These are phyloP conservation scores for Ceraclea dissimilis DNA, from an alignment of 2,888 invertebrate species.

Conservation along the genomic window DNA sequence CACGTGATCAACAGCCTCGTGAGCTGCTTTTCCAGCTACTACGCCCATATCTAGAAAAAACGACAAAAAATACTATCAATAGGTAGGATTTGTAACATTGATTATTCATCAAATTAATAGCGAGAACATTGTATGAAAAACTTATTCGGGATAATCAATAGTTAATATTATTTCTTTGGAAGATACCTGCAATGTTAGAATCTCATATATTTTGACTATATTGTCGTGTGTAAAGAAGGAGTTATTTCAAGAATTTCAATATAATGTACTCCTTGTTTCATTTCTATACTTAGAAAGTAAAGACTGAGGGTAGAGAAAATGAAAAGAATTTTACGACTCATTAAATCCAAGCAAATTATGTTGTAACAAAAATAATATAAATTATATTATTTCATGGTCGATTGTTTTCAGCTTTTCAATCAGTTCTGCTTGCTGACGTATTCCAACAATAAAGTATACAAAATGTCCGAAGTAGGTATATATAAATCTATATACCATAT, in stretches of 20 bases:
- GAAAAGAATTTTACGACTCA: background rate
- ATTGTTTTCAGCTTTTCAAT: too few species aligned
- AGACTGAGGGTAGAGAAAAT: background rate
- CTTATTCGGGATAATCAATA: background rate
- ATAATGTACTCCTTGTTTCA: background rate
- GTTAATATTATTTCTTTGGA: too few species aligned
- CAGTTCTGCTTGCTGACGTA: too few species aligned
- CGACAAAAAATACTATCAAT: constrained; percentile 4
- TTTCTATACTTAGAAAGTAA: background rate
- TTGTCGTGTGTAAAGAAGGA: background rate
- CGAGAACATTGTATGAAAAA: background rate
- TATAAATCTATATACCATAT: too few species aligned
- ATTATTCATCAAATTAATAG: background rate
- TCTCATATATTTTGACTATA: too few species aligned
- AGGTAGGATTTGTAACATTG: too few species aligned
- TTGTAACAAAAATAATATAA: background rate
- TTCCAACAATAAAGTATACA: too few species aligned
- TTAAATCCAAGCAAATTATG: background rate
- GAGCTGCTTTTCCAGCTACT: constrained; percentile 16
- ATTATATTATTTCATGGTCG: background rate
- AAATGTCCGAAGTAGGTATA: too few species aligned
- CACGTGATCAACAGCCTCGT: constrained; percentile 22
- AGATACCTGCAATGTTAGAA: too few species aligned
- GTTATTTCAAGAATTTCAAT: constrained; percentile 1
- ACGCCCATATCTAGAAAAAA: constrained; percentile 18